phyloP scores from a whole-genome alignment of 2,113 vertebrate species.

The Ovis canadensis region DNA sequence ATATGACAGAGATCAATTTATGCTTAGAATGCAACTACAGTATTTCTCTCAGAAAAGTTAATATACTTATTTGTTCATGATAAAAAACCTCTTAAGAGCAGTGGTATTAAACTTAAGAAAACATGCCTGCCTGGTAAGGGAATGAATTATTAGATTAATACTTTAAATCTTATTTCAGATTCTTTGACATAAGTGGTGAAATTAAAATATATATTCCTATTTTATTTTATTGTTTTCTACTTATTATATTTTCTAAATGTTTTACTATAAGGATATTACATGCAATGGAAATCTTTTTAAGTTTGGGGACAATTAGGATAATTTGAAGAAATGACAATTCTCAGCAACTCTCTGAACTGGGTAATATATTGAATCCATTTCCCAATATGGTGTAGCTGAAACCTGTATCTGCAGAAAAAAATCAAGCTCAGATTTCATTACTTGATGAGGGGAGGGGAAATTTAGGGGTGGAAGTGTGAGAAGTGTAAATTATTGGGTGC shows the following conservation, averaged over 20 bases:
- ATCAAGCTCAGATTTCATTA: neutral
- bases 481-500: neutral
- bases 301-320: neutral
- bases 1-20: neutral
- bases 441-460: neutral
- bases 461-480: neutral
- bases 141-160: neutral
- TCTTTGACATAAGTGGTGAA: neutral
- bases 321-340: neutral
- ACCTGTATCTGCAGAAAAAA: neutral
- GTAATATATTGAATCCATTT: neutral
- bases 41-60: neutral
- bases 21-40: neutral
- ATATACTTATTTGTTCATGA: neutral
- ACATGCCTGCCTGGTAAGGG: neutral
- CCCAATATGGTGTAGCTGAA: neutral
- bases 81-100: neutral
- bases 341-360: neutral
- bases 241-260: neutral
- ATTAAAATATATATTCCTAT: neutral
- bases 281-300: neutral
- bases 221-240: neutral
- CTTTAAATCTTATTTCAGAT: neutral
- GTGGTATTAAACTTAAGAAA: neutral
- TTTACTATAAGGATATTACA: neutral